Conservation (phyloP, 2,888 invertebrate species). For the Automeris io region DNA sequence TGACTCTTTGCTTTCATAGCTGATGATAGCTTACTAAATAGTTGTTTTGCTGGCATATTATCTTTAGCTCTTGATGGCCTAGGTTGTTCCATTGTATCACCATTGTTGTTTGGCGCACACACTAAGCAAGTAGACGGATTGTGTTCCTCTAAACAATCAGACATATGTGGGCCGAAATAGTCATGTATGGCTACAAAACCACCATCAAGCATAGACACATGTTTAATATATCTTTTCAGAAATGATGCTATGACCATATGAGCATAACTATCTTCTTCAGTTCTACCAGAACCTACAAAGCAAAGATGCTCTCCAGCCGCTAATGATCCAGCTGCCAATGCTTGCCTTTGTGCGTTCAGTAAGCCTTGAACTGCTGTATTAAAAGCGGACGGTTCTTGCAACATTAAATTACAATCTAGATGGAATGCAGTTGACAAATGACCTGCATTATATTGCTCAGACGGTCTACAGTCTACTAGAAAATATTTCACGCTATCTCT, state of each 20-base stretch:
- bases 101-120: conserved; percentile 79
- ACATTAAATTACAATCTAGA: conserved; percentile 96
- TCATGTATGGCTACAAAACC: conserved; percentile 92
- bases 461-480: conserved; percentile 96
- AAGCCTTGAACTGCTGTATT: conserved; percentile 95
- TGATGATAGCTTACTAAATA: conserved; percentile 89
- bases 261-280: conserved; percentile 96
- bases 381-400: conserved; percentile 97
- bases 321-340: conserved; percentile 89
- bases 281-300: conserved; percentile 94
- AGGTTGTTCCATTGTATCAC: conserved; percentile 36
- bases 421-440: conserved; percentile 98
- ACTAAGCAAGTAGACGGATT: conserved; percentile 87
- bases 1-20: conserved; percentile 94
- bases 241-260: conserved; percentile 99
- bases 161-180: conserved; percentile 88
- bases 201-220: conserved; percentile 93
- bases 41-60: conserved; percentile 77
- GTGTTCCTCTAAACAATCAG: conserved; percentile 90
- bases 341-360: conserved; percentile 91
- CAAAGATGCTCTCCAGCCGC: conserved; percentile 93
- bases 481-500: conserved; percentile 90
- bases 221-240: conserved; percentile 93
- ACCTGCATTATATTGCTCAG: conserved; percentile 97
- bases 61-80: conserved; percentile 40